Conservation (phyloP, 2,797 vertebrate species). For the Pangasius macronema region DNA sequence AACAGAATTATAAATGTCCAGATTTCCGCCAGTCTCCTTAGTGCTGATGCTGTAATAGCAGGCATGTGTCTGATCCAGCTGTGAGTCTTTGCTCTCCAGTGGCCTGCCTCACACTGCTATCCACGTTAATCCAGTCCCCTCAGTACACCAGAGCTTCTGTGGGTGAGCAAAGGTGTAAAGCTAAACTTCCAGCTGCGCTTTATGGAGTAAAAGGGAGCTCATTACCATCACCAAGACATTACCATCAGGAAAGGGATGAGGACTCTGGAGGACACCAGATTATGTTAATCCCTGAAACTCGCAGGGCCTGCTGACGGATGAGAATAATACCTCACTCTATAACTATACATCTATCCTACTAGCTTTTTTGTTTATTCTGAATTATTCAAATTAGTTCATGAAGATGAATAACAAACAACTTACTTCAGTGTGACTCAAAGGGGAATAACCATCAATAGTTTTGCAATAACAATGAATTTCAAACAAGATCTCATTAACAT, state of each 20-base stretch:
- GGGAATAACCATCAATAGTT: not conserved
- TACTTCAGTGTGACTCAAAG: not conserved
- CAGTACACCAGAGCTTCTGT: conserved; percentile 12
- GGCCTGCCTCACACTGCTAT: conserved; percentile 16
- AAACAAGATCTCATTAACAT: not conserved
- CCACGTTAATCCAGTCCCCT: conserved; percentile 29
- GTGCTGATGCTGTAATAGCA: conserved; percentile 28
- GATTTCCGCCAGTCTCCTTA: not conserved
- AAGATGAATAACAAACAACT: not conserved
- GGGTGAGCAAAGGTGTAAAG: conserved; percentile 20
- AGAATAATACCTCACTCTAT: not conserved
- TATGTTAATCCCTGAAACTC: not conserved
- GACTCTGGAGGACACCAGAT: not conserved
- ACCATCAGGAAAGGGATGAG: not conserved
- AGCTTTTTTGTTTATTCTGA: not conserved
- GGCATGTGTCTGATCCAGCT: conserved; percentile 35
- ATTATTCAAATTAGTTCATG: not conserved
- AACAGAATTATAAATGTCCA: not conserved
- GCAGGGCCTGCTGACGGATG: too few species aligned
- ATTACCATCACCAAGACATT: conserved; percentile 3
- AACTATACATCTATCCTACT: not conserved
- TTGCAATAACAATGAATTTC: conserved; percentile 6
- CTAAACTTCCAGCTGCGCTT: conserved; percentile 39
- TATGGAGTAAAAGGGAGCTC: conserved; percentile 62
- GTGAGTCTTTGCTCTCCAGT: conserved; percentile 27